phyloP scores from a whole-genome alignment of 2,888 invertebrate species.

The Linnaemya vulpina region DNA sequence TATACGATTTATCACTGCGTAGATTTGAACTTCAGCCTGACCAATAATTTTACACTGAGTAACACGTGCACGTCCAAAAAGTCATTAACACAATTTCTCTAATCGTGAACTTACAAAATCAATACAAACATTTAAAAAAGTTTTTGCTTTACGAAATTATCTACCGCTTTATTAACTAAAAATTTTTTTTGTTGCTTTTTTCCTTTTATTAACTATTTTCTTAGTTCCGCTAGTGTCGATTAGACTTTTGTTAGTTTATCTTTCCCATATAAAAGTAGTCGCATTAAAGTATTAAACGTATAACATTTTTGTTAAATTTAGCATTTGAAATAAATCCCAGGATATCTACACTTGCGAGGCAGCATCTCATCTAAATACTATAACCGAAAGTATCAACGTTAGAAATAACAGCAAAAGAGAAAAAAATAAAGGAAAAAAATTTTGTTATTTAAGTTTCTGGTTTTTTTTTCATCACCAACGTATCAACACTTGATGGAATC shows the following conservation, averaged over 20 bases:
- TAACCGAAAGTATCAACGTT: not conserved
- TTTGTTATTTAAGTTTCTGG: not conserved
- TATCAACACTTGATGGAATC: constrained; percentile 67
- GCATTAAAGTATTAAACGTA: constrained; percentile 36
- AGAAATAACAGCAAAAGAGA: too few relatives aligned
- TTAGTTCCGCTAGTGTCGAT: not conserved
- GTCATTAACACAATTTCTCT: too few relatives aligned
- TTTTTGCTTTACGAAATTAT: not conserved
- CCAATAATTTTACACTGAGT: too few relatives aligned
- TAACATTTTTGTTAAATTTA: constrained; percentile 29
- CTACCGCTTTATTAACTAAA: too few relatives aligned
- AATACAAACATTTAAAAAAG: not conserved
- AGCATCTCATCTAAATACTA: not conserved
- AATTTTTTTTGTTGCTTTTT: too few relatives aligned
- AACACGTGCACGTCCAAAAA: too few relatives aligned
- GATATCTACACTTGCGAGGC: not conserved
- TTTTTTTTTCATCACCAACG: constrained; percentile 37
- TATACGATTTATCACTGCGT: too few relatives aligned
- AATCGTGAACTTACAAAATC: not conserved
- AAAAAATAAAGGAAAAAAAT: not conserved
- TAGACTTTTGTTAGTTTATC: not conserved
- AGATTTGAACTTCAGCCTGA: too few relatives aligned
- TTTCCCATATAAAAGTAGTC: constrained; percentile 14
- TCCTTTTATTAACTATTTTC: not conserved
- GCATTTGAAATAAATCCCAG: constrained; percentile 32